A percentile compares a stretch with the other conserved stretches of the same genome.
Evolutionary conservation across 2,113 vertebrate species (phyloP).

Genomic region (Progne subis): DNA sequence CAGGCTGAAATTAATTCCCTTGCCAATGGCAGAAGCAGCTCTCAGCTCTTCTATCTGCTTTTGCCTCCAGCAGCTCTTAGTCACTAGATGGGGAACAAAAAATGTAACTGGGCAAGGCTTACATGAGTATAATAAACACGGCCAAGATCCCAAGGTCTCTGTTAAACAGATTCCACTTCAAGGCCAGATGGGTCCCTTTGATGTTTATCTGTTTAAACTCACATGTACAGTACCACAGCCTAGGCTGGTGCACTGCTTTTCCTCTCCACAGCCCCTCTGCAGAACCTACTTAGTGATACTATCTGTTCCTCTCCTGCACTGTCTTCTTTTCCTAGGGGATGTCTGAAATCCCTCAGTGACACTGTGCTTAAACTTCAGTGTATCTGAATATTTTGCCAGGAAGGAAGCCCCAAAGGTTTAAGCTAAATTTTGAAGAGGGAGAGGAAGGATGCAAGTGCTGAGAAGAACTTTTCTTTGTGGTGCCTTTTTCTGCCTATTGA

Average conservation of each 20-base stretch:
- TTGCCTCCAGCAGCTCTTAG: slow-evolving; percentile 28
- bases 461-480: background rate
- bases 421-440: background rate
- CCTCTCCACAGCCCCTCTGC: background rate
- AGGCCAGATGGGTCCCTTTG: slow-evolving; percentile 45
- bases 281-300: background rate
- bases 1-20: slow-evolving; percentile 37
- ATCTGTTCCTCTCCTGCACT: background rate
- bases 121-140: background rate
- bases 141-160: slow-evolving; percentile 43
- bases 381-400: background rate
- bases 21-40: slow-evolving; percentile 12
- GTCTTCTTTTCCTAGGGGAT: background rate
- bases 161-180: slow-evolving; percentile 44
- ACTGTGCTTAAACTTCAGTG: background rate
- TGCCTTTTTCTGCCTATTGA: background rate
- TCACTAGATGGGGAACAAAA: background rate
- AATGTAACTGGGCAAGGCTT: background rate
- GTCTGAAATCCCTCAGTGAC: background rate
- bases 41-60: background rate
- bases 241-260: background rate
- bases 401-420: background rate
- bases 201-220: slow-evolving; percentile 53
- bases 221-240: background rate
- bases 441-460: background rate